A percentile compares a stretch with the other conserved stretches of the same genome.
Conservation (phyloP, 1,140 invertebrate species). For the Adoxophyes honmai region DNA sequence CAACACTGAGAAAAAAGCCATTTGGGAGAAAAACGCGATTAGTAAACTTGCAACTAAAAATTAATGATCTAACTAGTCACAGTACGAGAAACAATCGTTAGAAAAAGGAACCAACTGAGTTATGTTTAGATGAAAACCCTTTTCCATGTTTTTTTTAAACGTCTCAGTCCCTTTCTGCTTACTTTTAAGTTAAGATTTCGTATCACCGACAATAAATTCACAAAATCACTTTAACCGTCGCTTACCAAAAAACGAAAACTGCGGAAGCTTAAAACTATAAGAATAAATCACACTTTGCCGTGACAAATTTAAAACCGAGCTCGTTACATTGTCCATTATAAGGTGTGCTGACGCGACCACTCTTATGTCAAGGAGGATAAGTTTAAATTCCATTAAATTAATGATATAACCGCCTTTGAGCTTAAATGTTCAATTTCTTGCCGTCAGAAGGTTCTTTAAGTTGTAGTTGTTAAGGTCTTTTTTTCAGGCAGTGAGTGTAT, state of each 20-base stretch:
- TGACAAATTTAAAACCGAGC: slow-evolving; percentile 13
- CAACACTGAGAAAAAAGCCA: too few species aligned
- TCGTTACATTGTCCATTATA: neutral
- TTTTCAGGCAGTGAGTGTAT: neutral
- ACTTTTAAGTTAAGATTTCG: too few species aligned
- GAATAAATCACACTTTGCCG: slow-evolving; percentile 11
- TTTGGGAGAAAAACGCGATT: too few species aligned
- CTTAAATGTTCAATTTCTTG: neutral
- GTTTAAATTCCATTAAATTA: slow-evolving; percentile 1
- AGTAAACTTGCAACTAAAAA: too few species aligned
- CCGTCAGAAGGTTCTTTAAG: neutral
- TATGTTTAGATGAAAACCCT: too few species aligned
- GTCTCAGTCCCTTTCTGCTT: too few species aligned
- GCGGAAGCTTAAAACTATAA: slow-evolving; percentile 12
- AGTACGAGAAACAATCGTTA: too few species aligned
- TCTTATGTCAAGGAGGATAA: neutral
- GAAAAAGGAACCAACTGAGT: too few species aligned
- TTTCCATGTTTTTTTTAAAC: too few species aligned
- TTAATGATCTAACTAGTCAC: too few species aligned
- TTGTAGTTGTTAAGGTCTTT: neutral
- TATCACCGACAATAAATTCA: slow-evolving; percentile 4
- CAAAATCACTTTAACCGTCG: neutral
- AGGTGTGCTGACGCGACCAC: neutral
- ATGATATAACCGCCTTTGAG: neutral
- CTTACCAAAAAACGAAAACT: slow-evolving; percentile 1